Percentiles rank a stretch among this genome's conserved stretches.
Conservation (phyloP, 2,888 invertebrate genomes). For the Thelaira solivaga region DNA sequence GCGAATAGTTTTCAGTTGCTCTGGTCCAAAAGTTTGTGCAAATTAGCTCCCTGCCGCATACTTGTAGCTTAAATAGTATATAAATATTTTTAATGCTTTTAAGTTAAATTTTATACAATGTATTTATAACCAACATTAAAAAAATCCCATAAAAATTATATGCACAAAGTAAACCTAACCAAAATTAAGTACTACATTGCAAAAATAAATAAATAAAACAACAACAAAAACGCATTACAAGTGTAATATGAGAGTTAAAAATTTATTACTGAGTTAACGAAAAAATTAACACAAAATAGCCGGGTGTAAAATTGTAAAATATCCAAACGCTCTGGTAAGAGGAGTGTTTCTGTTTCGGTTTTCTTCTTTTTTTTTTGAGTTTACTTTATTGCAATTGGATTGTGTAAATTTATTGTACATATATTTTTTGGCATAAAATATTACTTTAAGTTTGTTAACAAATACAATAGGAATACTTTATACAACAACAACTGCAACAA, state of each 20-base stretch:
- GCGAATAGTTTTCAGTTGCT: no score
- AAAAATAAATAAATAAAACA: conserved; percentile 22
- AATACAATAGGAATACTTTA: conserved; percentile 17
- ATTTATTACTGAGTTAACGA: conserved; percentile 7
- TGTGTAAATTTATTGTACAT: conserved; percentile 31
- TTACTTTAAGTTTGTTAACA: conserved; percentile 22
- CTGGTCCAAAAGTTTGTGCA: no score
- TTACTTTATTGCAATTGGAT: conserved; percentile 8
- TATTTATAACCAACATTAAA: not conserved
- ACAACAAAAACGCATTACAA: conserved; percentile 40
- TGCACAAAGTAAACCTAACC: not conserved
- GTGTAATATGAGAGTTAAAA: conserved; percentile 45
- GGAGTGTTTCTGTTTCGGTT: conserved; percentile 4
- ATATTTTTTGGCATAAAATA: conserved; percentile 16
- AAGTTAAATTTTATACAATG: not conserved
- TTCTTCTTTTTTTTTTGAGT: not conserved
- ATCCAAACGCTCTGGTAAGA: not conserved
- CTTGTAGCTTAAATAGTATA: no score
- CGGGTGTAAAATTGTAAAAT: conserved; percentile 12
- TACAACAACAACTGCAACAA: not conserved
- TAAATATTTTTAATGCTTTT: not conserved
- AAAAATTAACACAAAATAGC: conserved; percentile 11
- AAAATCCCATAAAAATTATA: conserved; percentile 31
- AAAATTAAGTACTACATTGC: not conserved
- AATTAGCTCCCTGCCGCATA: no score